Base-by-base conservation (phyloP, 1,140 invertebrate species). In the Cydia pomonella region DNA sequence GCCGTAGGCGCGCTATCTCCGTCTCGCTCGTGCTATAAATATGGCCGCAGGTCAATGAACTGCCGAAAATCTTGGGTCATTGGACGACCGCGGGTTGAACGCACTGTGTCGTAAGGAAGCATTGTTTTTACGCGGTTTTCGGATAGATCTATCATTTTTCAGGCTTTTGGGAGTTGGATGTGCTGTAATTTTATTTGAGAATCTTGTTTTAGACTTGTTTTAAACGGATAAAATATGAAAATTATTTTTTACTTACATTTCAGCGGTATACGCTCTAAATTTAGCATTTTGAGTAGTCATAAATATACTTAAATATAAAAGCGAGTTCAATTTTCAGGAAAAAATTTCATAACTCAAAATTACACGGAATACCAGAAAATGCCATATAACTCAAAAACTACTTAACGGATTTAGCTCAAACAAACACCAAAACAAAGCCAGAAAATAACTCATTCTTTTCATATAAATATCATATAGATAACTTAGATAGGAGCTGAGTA, bases 401-500 rank as follows among this genome's bases (percentile, higher is more conserved):
- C 64, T 18, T 0, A 69, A 38, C 64, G 7, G 64, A 69, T 69
- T 69, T 38, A 7, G 3, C 3, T 69, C 4, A 38, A n/a, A 25
- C 64, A 38, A 21, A 69, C 12, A 33, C 16, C 6, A 41, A 33
- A 33, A 33, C 6, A 69, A 69, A 69, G 64, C 64, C 12, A 69
- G 33, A 18, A 69, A 41, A 33, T 41, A 18, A 25, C 29, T 3
- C 64, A 41, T 21, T 69, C 18, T 21, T 3, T 38, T 5, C 12
- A 69, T 33, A 33, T 69, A n/a, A 9, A 33, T 41, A 33, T 21
- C n/a, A 41, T 69, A 38, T 38, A n/a, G 27, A 18, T 69, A 33
- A 21, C 27, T 2, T 18, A 81, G 84, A 83, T 80, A 81, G 71
- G 59, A 78, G 83, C 82, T 82, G 84, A 86, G 84, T 83, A 84